A percentile compares a stretch with the other conserved stretches of the same genome.
Conservation (phyloP, 2,888 invertebrate genomes). For the Torymus texanus region DNA sequence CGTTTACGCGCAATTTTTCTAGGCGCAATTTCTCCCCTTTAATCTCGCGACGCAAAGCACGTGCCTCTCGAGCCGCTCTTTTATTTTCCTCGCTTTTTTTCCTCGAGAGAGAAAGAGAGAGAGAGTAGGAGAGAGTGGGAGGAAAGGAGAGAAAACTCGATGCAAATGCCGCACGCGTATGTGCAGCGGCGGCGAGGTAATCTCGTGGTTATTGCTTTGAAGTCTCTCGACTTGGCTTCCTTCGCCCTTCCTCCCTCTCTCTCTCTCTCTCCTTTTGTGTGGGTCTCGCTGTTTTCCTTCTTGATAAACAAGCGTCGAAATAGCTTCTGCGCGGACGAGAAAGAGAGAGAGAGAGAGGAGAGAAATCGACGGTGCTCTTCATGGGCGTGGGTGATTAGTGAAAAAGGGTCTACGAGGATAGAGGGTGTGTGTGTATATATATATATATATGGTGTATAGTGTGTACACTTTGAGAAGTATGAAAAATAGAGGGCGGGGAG, state of each 20-base stretch:
- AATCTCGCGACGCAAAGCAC: conserved; percentile 31
- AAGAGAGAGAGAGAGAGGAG: background rate
- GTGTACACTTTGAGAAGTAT: no score
- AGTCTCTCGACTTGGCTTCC: conserved; percentile 44
- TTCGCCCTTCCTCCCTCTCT: conserved; percentile 34
- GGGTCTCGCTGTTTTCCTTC: conserved; percentile 20
- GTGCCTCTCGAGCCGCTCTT: background rate
- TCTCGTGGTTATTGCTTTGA: conserved; percentile 56
- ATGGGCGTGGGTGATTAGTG: conserved; percentile 14
- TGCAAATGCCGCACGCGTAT: conserved; percentile 31
- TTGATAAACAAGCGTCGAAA: conserved; percentile 50
- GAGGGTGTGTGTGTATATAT: no score
- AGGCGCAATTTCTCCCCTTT: conserved; percentile 30
- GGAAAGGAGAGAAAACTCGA: conserved; percentile 31
- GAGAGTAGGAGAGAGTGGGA: no score
- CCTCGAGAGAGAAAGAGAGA: background rate
- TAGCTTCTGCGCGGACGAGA: background rate
- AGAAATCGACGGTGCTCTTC: background rate
- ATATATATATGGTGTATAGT: no score
- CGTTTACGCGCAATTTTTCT: conserved; percentile 25
- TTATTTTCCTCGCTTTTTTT: conserved; percentile 6
- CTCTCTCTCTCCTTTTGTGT: conserved; percentile 9
- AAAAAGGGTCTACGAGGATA: conserved; percentile 20
- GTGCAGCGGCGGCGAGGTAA: conserved; percentile 35
- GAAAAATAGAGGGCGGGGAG: background rate